Evolutionary conservation across 2,888 invertebrate species (phyloP).

Genomic region (Escarpia spicata): DNA sequence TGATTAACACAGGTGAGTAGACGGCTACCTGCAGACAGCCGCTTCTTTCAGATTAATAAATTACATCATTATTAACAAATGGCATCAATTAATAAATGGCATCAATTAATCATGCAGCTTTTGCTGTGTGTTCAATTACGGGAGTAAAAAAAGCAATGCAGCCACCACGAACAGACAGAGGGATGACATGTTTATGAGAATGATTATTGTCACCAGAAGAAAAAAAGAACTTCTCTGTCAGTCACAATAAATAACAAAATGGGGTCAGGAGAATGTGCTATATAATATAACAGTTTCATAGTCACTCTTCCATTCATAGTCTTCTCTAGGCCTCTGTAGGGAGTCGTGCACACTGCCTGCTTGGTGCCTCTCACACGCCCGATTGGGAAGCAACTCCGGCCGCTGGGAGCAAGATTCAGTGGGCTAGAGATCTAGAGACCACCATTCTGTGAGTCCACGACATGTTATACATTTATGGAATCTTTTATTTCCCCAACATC

Average conservation of each 20-base stretch:
- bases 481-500: too few relatives aligned
- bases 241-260: not conserved
- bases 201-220: not conserved
- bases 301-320: not conserved
- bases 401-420: too few relatives aligned
- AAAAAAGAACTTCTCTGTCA: not conserved
- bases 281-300: not conserved
- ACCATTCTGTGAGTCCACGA: too few relatives aligned
- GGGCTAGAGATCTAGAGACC: too few relatives aligned
- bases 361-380: too few relatives aligned
- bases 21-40: not conserved
- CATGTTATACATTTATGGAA: too few relatives aligned
- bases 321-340: too few relatives aligned
- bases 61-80: conserved; percentile 12
- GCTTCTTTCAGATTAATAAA: not conserved
- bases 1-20: not conserved
- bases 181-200: not conserved
- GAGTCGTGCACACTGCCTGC: too few relatives aligned
- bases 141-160: not conserved
- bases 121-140: not conserved
- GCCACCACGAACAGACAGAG: not conserved
- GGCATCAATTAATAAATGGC: not conserved
- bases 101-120: not conserved
- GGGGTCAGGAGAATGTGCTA: not conserved
- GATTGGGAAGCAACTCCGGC: too few relatives aligned